A percentile compares a stretch with the other conserved stretches of the same genome.
Evolutionary conservation across 92 coral and sea anemone genomes (phyloP).

Genomic region (Montipora capitata): DNA sequence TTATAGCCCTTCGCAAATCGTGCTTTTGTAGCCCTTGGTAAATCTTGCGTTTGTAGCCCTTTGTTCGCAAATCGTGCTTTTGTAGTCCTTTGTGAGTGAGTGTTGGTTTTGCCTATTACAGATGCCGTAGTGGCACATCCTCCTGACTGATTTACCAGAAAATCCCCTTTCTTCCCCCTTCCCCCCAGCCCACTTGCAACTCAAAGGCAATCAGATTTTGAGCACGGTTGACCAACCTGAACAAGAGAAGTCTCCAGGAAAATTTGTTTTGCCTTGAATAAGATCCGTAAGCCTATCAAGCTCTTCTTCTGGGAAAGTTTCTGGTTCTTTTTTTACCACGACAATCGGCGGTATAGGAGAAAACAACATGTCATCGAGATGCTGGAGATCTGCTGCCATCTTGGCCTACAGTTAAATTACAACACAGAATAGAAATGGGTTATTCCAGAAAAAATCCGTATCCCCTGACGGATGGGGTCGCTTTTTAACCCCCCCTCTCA

Average conservation of each 20-base stretch:
- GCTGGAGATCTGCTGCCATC: slow-evolving; percentile 22
- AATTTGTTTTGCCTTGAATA: slow-evolving; percentile 11
- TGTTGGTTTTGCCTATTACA: too few relatives aligned
- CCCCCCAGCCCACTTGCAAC: slow-evolving; percentile 18
- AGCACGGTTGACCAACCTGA: slow-evolving; percentile 49
- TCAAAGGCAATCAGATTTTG: slow-evolving; percentile 11
- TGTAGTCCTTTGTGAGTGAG: too few relatives aligned
- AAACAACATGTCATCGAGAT: slow-evolving; percentile 8
- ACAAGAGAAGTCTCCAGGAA: slow-evolving; percentile 52
- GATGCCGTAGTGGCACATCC: too few relatives aligned
- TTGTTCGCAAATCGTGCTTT: too few relatives aligned
- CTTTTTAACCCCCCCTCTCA: too few relatives aligned
- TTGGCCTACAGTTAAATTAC: slow-evolving; percentile 25
- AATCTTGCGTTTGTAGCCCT: too few relatives aligned
- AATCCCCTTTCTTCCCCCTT: slow-evolving; percentile 18
- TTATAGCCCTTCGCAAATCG: too few relatives aligned
- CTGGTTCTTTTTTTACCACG: slow-evolving; percentile 8
- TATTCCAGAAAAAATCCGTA: too few relatives aligned
- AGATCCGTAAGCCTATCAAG: slow-evolving; percentile 40
- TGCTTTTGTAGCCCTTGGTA: too few relatives aligned
- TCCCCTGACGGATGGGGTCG: too few relatives aligned
- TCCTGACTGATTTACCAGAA: slow-evolving; percentile 10
- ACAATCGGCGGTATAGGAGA: slow-evolving; percentile 9
- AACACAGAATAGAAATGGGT: slow-evolving; percentile 1
- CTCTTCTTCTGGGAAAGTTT: slow-evolving; percentile 23